A percentile compares a stretch with the other conserved stretches of the same genome.
Evolutionary conservation across 2,888 invertebrate genomes (phyloP).

Genomic region (Lepidonotus clava): DNA sequence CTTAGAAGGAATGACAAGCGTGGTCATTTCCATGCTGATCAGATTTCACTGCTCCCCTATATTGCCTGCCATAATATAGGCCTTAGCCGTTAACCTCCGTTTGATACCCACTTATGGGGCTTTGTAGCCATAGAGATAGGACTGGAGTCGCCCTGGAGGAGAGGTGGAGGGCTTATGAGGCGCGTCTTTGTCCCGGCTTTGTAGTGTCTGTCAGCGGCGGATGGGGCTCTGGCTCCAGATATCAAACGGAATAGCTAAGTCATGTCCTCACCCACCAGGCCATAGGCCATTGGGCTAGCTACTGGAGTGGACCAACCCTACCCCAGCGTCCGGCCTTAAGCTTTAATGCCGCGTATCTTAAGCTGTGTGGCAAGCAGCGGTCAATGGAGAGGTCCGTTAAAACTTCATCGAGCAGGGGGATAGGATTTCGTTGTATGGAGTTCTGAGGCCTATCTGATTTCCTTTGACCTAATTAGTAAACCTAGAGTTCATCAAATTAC

Average conservation of each 20-base stretch:
- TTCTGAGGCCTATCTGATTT: not conserved
- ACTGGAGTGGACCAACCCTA: not conserved
- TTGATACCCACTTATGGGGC: not conserved
- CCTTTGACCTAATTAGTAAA: not conserved
- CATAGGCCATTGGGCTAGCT: not conserved
- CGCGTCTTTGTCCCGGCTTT: not conserved
- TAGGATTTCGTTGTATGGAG: not conserved
- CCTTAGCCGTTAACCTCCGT: not conserved
- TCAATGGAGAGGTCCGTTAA: not conserved
- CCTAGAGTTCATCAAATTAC: not conserved
- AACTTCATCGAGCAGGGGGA: too few species aligned
- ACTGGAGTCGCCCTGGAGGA: not conserved
- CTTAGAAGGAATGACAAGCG: too few species aligned
- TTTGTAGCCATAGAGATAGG: not conserved
- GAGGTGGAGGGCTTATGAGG: too few species aligned
- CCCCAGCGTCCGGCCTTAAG: not conserved
- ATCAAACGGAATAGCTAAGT: constrained; percentile 9
- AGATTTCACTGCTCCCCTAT: too few species aligned
- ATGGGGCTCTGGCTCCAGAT: too few species aligned
- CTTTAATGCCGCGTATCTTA: not conserved
- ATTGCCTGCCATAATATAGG: too few species aligned
- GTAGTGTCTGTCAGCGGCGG: not conserved
- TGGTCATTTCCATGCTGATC: too few species aligned
- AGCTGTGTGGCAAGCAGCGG: not conserved
- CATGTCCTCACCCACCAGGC: not conserved